Conservation (phyloP, 2,888 invertebrate genomes). For the Xanthorhoe spadicearia region DNA sequence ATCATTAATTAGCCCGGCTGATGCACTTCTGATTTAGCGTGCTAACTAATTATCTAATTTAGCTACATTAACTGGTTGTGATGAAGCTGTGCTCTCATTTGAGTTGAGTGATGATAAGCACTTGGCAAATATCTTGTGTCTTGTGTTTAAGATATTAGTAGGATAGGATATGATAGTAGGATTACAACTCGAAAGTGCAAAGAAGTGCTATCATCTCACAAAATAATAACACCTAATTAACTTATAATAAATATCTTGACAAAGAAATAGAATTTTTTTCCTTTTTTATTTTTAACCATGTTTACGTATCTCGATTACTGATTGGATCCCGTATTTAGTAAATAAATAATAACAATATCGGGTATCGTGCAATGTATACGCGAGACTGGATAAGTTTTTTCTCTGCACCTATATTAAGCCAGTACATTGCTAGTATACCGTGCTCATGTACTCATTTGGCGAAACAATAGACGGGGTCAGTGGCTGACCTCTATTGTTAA, state of each 20-base stretch:
- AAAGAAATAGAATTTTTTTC: no score
- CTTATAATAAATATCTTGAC: no score
- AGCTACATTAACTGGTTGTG: conserved; percentile 1
- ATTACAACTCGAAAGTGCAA: no score
- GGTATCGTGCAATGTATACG: background rate
- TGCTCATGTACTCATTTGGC: conserved; percentile 1
- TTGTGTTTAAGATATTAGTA: no score
- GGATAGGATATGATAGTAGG: no score
- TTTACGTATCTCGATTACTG: no score
- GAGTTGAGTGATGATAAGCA: background rate
- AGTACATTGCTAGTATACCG: background rate
- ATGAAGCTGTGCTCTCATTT: background rate
- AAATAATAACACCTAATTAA: no score
- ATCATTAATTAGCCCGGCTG: conserved; percentile 23
- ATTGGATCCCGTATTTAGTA: no score
- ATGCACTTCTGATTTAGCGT: conserved; percentile 25
- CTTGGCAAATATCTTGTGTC: background rate
- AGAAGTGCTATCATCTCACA: no score
- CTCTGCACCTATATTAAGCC: background rate
- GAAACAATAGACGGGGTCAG: conserved; percentile 17
- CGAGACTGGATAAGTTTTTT: background rate
- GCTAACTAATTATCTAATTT: conserved; percentile 24
- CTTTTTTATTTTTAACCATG: no score
- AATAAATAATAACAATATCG: no score
- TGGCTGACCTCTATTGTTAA: conserved; percentile 3